Conservation (phyloP, 1,140 invertebrate species). For the Zelostemma sp. region DNA sequence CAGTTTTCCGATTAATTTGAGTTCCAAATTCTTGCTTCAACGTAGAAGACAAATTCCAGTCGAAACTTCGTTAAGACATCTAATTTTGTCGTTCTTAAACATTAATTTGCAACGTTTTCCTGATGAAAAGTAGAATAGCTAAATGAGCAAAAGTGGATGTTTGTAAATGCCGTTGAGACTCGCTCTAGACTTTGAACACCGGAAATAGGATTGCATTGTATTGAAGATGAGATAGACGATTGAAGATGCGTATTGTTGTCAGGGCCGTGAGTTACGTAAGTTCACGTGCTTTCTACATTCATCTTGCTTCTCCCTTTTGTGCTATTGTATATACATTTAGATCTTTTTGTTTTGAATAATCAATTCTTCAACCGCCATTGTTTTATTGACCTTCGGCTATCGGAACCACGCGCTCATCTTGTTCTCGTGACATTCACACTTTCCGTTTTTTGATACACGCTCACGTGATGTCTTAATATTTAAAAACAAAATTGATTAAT, state of each 20-base stretch:
- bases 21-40: too few relatives aligned
- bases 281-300: constrained; percentile 19
- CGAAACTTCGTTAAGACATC: too few relatives aligned
- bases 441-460: constrained; percentile 24
- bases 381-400: constrained; percentile 21
- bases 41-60: too few relatives aligned
- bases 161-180: constrained; percentile 20
- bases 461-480: constrained; percentile 34
- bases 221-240: constrained; percentile 8
- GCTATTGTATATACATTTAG: constrained; percentile 10
- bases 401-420: background rate
- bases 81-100: too few relatives aligned
- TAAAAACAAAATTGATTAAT: too few relatives aligned
- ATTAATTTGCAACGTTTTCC: background rate
- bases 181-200: constrained; percentile 8
- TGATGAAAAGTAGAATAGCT: constrained; percentile 2
- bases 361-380: constrained; percentile 41
- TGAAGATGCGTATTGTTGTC: constrained; percentile 22
- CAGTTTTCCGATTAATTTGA: too few relatives aligned
- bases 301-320: constrained; percentile 21
- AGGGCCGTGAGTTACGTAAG: constrained; percentile 24
- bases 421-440: constrained; percentile 28
- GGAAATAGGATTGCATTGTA: constrained; percentile 28
- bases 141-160: background rate
- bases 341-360: constrained; percentile 30